phyloP scores from a whole-genome alignment of 2,113 vertebrate genomes.

The Percopsis transmontana region DNA sequence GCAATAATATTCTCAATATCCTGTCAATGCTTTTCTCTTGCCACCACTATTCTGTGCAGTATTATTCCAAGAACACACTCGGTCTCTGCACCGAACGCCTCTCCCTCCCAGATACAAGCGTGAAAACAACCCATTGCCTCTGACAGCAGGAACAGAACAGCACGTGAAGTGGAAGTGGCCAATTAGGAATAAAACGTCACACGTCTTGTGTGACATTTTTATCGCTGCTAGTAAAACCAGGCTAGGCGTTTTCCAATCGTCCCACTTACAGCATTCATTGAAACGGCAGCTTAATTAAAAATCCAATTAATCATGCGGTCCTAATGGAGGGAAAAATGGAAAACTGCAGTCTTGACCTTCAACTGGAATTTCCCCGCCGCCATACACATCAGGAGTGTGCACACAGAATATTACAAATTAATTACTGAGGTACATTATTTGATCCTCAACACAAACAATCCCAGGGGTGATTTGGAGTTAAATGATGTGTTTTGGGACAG shows the following conservation, averaged over 20 bases:
- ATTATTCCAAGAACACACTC: constrained; percentile 23
- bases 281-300: constrained; percentile 78
- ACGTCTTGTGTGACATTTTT: constrained; percentile 70
- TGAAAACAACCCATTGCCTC: constrained; percentile 38
- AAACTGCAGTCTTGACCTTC: constrained; percentile 69
- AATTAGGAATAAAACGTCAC: constrained; percentile 61
- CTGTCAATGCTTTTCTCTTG: background rate
- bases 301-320: constrained; percentile 73
- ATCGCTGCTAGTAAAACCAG: constrained; percentile 72
- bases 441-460: constrained; percentile 42
- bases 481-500: constrained; percentile 30
- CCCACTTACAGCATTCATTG: constrained; percentile 73
- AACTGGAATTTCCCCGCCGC: constrained; percentile 47
- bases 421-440: constrained; percentile 34
- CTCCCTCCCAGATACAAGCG: constrained; percentile 15
- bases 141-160: constrained; percentile 54
- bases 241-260: constrained; percentile 63
- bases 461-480: constrained; percentile 40
- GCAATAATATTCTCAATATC: background rate
- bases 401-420: constrained; percentile 39
- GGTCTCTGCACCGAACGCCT: background rate
- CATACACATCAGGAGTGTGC: constrained; percentile 3
- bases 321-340: constrained; percentile 66
- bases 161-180: constrained; percentile 49
- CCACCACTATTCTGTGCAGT: constrained; percentile 13